phyloP scores from a whole-genome alignment of 1,140 invertebrate genomes.

The Diachasma alloeum region DNA sequence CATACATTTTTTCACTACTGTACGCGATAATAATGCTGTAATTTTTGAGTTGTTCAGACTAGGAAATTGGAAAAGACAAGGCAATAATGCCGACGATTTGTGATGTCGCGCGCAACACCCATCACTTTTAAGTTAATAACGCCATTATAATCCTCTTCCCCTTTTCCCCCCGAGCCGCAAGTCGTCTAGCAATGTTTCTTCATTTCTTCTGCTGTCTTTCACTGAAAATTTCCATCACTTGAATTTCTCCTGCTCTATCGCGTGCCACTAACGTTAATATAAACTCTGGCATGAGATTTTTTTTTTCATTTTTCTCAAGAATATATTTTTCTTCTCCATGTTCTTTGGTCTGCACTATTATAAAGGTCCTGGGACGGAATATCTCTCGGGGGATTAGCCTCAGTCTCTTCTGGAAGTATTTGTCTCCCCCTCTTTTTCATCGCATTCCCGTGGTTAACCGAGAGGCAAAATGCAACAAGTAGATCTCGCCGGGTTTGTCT shows the following conservation, averaged over 20 bases:
- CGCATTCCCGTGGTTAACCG: conserved; percentile 36
- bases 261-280: conserved; percentile 19
- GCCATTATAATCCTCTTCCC: conserved; percentile 45
- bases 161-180: not conserved
- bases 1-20: not conserved
- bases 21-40: not conserved
- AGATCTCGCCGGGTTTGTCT: not conserved
- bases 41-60: not conserved
- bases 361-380: not conserved
- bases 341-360: conserved; percentile 15
- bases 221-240: not conserved
- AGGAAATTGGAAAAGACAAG: not conserved
- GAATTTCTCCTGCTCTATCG: not conserved
- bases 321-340: not conserved
- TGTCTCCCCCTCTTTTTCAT: not conserved
- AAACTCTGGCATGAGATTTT: conserved; percentile 19
- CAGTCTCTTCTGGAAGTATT: not conserved
- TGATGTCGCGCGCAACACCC: conserved; percentile 45
- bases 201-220: not conserved
- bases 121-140: conserved; percentile 61
- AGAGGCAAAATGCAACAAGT: conserved; percentile 23
- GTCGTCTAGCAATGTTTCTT: not conserved
- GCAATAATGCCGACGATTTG: not conserved
- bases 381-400: not conserved
- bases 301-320: not conserved